Conservation (phyloP, 2,888 invertebrate genomes). For the Heterodera filipjevi region DNA sequence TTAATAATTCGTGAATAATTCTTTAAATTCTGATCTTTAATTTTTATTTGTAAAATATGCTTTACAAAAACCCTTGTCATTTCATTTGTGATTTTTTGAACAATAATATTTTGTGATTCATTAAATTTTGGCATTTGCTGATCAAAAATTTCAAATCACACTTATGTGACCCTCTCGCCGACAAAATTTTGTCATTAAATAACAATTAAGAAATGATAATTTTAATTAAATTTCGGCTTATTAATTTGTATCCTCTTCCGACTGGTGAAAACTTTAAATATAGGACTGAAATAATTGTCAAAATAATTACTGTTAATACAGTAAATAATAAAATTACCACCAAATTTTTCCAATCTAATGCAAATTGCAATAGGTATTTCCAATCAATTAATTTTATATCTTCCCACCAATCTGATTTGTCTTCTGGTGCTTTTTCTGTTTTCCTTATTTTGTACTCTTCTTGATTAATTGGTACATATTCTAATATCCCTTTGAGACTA, state of each 20-base stretch:
- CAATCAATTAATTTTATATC: background rate
- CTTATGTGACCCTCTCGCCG: background rate
- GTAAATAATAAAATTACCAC: too few species aligned
- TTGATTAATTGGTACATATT: background rate
- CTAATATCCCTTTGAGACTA: background rate
- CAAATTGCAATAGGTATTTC: background rate
- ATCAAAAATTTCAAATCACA: background rate
- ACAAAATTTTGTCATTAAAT: background rate
- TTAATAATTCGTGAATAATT: too few species aligned
- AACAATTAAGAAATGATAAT: background rate
- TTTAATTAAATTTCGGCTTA: background rate
- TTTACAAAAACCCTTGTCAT: too few species aligned
- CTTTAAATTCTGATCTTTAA: too few species aligned
- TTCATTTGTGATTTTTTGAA: too few species aligned
- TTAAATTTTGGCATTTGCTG: too few species aligned
- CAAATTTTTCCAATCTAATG: background rate
- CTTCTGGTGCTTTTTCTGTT: background rate
- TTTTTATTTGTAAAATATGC: too few species aligned
- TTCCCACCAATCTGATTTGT: background rate
- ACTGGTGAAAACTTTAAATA: background rate
- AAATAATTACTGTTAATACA: background rate
- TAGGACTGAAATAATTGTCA: background rate
- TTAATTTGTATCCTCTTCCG: background rate
- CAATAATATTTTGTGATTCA: too few species aligned
- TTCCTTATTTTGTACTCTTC: background rate